Percentiles rank a stretch among this genome's conserved stretches.
phyloP scores from a whole-genome alignment of 1,140 invertebrate genomes.

The Neotoxoptera formosana region DNA sequence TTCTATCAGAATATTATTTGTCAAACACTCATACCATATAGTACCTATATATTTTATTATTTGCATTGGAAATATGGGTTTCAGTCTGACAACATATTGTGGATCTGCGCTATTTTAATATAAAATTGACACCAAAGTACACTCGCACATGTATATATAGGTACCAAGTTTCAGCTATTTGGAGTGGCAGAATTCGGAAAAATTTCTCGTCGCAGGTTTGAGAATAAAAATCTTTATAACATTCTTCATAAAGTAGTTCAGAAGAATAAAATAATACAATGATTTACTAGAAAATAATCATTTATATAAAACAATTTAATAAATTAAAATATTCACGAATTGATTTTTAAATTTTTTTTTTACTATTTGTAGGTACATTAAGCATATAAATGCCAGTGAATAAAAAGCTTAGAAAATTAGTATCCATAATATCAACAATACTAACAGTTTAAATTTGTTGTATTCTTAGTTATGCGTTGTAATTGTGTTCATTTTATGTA shows the following conservation, averaged over 20 bases:
- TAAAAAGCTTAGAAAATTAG: not conserved
- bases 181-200: not conserved
- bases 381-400: not conserved
- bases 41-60: not conserved
- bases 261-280: too few species aligned
- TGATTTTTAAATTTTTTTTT: not conserved
- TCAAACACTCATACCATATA: not conserved
- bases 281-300: not conserved
- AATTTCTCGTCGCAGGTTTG: not conserved
- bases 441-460: not conserved
- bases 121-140: not conserved
- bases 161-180: not conserved
- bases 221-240: not conserved
- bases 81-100: not conserved
- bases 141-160: not conserved
- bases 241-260: not conserved
- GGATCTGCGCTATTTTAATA: not conserved
- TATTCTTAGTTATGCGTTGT: not conserved
- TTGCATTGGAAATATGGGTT: not conserved
- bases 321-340: too few species aligned
- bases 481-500: not conserved
- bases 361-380: not conserved
- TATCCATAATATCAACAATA: not conserved
- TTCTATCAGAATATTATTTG: not conserved
- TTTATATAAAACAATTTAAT: not conserved